Conservation (phyloP, 2,797 vertebrate species). For the Aplochiton taeniatus region DNA sequence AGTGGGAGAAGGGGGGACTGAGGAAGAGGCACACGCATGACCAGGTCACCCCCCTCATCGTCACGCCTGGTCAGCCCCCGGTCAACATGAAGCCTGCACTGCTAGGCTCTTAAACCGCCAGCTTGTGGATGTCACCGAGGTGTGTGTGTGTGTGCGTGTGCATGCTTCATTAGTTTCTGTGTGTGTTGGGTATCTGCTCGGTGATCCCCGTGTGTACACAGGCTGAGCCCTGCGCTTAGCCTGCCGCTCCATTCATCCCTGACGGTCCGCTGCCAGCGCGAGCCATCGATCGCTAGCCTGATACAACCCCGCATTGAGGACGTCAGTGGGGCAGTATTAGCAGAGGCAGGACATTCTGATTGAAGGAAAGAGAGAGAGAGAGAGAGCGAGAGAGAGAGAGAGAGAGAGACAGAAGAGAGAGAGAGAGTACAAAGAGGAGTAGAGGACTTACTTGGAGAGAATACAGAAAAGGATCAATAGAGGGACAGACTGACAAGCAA, state of each 20-base stretch:
- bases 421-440: neutral
- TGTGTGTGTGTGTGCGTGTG: constrained; percentile 12
- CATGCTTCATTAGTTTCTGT: constrained; percentile 54
- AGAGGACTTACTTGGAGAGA: neutral
- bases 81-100: constrained; percentile 26
- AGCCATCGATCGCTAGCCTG: constrained; percentile 23
- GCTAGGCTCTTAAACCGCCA: neutral
- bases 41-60: constrained; percentile 30
- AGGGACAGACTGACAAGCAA: neutral
- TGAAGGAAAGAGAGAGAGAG: neutral
- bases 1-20: neutral
- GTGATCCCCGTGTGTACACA: constrained; percentile 38
- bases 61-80: constrained; percentile 22
- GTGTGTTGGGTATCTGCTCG: constrained; percentile 44
- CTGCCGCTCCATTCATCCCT: neutral
- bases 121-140: neutral
- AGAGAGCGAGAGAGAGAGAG: neutral
- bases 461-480: neutral
- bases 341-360: no score
- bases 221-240: constrained; percentile 6
- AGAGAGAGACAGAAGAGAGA: neutral
- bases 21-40: constrained; percentile 29
- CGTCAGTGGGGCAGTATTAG: neutral
- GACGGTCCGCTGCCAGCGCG: constrained; percentile 40
- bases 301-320: constrained; percentile 12